Percentiles rank a stretch among this genome's conserved stretches.
Evolutionary conservation across 1,140 invertebrate species (phyloP).

Genomic region (Cylas formicarius): DNA sequence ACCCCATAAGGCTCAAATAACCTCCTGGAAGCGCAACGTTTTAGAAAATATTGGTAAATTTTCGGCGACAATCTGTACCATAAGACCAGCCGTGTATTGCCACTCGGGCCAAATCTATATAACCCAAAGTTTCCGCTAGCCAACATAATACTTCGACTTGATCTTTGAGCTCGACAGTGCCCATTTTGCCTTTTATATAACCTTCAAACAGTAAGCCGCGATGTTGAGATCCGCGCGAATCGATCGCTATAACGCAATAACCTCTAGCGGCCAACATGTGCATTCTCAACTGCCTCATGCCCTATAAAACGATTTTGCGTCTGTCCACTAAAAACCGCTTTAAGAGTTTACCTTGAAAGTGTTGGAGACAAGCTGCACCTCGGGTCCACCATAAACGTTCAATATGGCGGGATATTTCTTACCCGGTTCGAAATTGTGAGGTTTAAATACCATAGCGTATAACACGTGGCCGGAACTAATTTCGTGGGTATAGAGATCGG

Average conservation of each 20-base stretch:
- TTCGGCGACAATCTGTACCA: constrained; percentile 48
- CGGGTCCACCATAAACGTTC: constrained; percentile 96
- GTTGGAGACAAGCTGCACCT: constrained; percentile 95
- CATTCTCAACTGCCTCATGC: constrained; percentile 82
- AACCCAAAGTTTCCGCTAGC: constrained; percentile 75
- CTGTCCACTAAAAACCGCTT: neutral
- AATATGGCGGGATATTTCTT: constrained; percentile 88
- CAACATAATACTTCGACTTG: constrained; percentile 91
- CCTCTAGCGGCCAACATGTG: constrained; percentile 94
- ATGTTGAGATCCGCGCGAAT: constrained; percentile 91
- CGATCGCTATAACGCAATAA: constrained; percentile 92
- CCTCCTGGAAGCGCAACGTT: constrained; percentile 47
- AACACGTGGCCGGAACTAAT: constrained; percentile 66
- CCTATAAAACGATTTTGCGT: constrained; percentile 46
- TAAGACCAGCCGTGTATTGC: constrained; percentile 99
- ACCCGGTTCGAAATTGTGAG: constrained; percentile 66
- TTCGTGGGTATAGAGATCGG: constrained; percentile 66
- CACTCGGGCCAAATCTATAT: constrained; percentile 85
- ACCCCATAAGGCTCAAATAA: constrained; percentile 77
- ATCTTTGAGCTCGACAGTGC: constrained; percentile 90
- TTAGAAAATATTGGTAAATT: neutral
- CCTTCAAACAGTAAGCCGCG: constrained; percentile 88
- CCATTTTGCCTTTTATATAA: constrained; percentile 81
- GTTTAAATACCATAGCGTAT: constrained; percentile 90
- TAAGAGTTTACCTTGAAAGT: constrained; percentile 72